Evolutionary conservation across 2,797 vertebrate genomes (phyloP), one percentile per base, ranked within the genome.

Genomic region (Sebastes glaucus): DNA sequence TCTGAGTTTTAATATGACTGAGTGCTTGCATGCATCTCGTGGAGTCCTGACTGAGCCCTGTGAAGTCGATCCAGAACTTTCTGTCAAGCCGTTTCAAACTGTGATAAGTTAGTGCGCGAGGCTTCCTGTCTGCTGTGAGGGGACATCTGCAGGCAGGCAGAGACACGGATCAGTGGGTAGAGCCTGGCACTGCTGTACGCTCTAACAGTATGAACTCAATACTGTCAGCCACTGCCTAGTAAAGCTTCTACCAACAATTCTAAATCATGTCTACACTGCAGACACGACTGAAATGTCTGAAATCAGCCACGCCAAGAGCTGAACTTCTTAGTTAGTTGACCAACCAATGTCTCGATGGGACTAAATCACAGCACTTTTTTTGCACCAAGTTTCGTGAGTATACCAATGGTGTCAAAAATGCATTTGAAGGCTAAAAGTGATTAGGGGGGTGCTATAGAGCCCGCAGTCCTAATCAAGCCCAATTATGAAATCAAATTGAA

Each of bases 31-130:
- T 22, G 30, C 27, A 14, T 32, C 46, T 52, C 42, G 18, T 14
- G 46, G 27, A 32, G 18, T 60, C 38, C 42, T 35, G 20, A 38
- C 25, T 13, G 46, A 66, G 46, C 16, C 59, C 65, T 75, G 55
- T 78, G 76, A 68, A 32, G 70, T 5, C 2, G 8, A 27, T 71
- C 80, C 82, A 78, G 49, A 57, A 65, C 70, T 76, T 73, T 60
- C 13, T 16, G 53, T 61, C 68, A 67, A 52, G 32, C 7, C 7
- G 11, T 60, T 23, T 77, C 62, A 53, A 20, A 4, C 69, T 22
- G 60, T 53, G 55, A 77, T 7, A 10, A 53, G 72, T 87, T 60
- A 0, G 14, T 4, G 25, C 1, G 23, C 7, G 35, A 27, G 18
- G 71, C 67, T 53, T 62, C 42, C 56, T 6, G 49, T 56, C 66